phyloP scores from a whole-genome alignment of 2,113 vertebrate genomes.

The Lampris incognitus region DNA sequence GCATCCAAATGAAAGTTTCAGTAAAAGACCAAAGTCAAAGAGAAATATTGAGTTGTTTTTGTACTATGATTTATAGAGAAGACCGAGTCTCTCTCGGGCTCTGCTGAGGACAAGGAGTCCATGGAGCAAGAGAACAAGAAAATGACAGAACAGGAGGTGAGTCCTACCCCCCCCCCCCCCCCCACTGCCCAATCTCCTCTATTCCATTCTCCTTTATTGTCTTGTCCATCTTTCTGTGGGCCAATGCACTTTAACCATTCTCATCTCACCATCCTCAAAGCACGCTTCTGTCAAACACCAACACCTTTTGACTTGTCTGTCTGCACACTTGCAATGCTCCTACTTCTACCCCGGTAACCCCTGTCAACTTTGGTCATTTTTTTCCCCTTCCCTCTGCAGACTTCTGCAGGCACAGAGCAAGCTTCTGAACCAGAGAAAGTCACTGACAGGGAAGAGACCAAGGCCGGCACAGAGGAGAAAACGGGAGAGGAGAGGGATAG shows the following conservation, averaged over 20 bases:
- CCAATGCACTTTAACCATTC: conserved; percentile 31
- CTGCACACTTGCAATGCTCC: conserved; percentile 31
- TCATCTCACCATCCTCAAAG: neutral
- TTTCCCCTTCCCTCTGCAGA: conserved; percentile 54
- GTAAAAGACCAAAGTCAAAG: neutral
- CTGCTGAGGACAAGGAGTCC: conserved; percentile 87
- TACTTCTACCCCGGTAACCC: conserved; percentile 9
- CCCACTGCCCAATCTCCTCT: conserved; percentile 17
- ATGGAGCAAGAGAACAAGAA: conserved; percentile 83
- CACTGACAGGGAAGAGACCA: conserved; percentile 73
- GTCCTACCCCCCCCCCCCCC: neutral
- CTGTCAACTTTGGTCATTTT: conserved; percentile 1
- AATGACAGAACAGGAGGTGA: conserved; percentile 84
- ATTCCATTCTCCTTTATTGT: conserved; percentile 10
- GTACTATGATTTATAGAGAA: conserved; percentile 83
- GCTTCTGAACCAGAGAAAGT: conserved; percentile 73
- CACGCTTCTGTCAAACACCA: conserved; percentile 31
- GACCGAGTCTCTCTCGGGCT: conserved; percentile 76
- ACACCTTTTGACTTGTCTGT: conserved; percentile 39
- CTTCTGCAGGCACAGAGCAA: conserved; percentile 59
- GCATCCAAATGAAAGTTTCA: neutral
- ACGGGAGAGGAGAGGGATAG: conserved; percentile 80
- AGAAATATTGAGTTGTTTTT: conserved; percentile 18
- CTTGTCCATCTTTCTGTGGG: conserved; percentile 16
- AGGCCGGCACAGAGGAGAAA: conserved; percentile 80